Evolutionary conservation across 92 coral and sea anemone genomes (phyloP), one percentile per base, ranked within the genome.

Genomic region (Chrysogorgia sp.): DNA sequence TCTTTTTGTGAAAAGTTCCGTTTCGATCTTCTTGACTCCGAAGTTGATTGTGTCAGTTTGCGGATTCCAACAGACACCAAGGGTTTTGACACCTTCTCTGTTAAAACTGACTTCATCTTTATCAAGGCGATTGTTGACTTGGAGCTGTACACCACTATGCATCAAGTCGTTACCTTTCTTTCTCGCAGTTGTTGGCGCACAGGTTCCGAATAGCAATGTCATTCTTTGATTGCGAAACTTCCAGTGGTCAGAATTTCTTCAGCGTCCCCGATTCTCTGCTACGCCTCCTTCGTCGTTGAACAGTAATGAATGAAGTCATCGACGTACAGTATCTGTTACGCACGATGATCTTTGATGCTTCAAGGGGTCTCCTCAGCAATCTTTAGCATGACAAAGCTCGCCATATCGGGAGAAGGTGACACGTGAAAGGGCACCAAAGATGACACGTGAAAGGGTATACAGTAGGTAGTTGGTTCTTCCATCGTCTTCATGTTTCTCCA

Each of bases 401-500:
- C n/a, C n/a, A n/a, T n/a, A n/a, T n/a, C n/a, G n/a, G n/a, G n/a
- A n/a, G n/a, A n/a, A n/a, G n/a, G n/a, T n/a, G n/a, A n/a, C n/a
- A n/a, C n/a, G n/a, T n/a, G n/a, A n/a, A n/a, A n/a, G n/a, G n/a
- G n/a, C n/a, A n/a, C n/a, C n/a, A n/a, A n/a, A n/a, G n/a, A n/a
- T n/a, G n/a, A n/a, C n/a, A n/a, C n/a, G n/a, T n/a, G n/a, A n/a
- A n/a, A n/a, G n/a, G n/a, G n/a, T n/a, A n/a, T n/a, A n/a, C n/a
- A n/a, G n/a, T n/a, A n/a, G n/a, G n/a, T n/a, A n/a, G n/a, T n/a
- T n/a, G n/a, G n/a, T n/a, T 25, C n/a, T 56, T 81, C 71, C 23
- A 49, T 31, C 4, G 43, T 28, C 35, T 81, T 45, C 43, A 86
- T 19, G 34, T 86, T 75, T 22, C 89, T 64, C 86, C 89, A 86